Conservation (phyloP, 2,797 vertebrate species). For the Smutsia temminckii region DNA sequence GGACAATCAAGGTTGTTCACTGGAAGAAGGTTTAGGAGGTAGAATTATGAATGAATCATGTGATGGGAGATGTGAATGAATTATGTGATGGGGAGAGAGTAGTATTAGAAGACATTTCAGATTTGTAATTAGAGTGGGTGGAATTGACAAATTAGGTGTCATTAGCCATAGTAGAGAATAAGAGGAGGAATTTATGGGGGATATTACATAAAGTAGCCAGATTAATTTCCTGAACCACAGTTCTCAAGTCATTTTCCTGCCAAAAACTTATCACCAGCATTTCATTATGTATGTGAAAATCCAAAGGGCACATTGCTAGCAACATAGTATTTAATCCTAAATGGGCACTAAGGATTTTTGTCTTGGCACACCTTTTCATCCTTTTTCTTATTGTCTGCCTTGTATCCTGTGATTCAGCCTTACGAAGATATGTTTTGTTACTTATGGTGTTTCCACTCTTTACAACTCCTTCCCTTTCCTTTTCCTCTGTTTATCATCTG, state of each 20-base stretch:
- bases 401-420: background rate
- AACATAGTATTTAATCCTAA: conserved; percentile 4
- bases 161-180: background rate
- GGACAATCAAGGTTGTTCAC: background rate
- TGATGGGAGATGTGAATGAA: conserved; percentile 8
- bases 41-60: conserved; percentile 38
- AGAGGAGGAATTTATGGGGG: background rate
- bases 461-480: background rate
- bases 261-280: background rate
- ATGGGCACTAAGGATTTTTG: background rate
- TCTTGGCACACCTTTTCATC: background rate
- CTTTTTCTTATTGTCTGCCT: background rate
- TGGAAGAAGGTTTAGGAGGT: background rate
- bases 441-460: background rate
- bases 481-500: background rate
- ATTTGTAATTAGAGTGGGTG: conserved; percentile 26
- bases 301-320: background rate
- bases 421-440: background rate
- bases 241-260: conserved; percentile 2
- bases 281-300: background rate
- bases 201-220: background rate
- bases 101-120: background rate
- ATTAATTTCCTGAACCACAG: conserved; percentile 29
- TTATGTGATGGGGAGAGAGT: background rate
- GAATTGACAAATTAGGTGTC: conserved; percentile 36